Evolutionary conservation across 2,888 invertebrate genomes (phyloP).

Genomic region (Acanthosoma haemorrhoidale): DNA sequence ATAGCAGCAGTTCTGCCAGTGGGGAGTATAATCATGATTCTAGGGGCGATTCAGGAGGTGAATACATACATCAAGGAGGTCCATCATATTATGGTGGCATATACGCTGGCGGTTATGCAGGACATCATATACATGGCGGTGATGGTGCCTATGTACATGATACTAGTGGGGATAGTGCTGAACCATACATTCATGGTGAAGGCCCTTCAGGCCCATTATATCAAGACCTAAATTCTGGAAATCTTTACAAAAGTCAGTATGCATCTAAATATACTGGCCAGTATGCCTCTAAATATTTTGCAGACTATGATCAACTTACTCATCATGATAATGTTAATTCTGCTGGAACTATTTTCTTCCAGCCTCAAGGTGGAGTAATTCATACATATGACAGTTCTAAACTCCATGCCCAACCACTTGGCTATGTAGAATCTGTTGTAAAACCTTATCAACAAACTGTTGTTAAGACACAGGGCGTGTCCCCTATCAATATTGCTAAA

Average conservation of each 20-base stretch:
- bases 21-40: background rate
- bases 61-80: constrained; percentile 36
- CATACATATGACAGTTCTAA: constrained; percentile 27
- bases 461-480: constrained; percentile 7
- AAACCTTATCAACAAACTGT: constrained; percentile 8
- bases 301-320: background rate
- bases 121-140: constrained; percentile 24
- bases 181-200: constrained; percentile 30
- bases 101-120: background rate
- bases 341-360: constrained; percentile 22
- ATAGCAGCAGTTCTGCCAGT: background rate
- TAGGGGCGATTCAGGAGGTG: constrained; percentile 37
- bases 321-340: background rate
- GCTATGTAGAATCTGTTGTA: constrained; percentile 32
- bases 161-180: constrained; percentile 16
- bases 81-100: constrained; percentile 9
- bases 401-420: constrained; percentile 28
- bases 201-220: constrained; percentile 4
- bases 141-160: constrained; percentile 35
- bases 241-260: background rate
- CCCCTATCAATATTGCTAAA: constrained; percentile 33
- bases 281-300: background rate
- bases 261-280: no score
- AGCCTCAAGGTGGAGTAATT: constrained; percentile 30
- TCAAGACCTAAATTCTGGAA: background rate